Evolutionary conservation across 2,797 vertebrate species (phyloP).

Genomic region (Florisuga fusca): DNA sequence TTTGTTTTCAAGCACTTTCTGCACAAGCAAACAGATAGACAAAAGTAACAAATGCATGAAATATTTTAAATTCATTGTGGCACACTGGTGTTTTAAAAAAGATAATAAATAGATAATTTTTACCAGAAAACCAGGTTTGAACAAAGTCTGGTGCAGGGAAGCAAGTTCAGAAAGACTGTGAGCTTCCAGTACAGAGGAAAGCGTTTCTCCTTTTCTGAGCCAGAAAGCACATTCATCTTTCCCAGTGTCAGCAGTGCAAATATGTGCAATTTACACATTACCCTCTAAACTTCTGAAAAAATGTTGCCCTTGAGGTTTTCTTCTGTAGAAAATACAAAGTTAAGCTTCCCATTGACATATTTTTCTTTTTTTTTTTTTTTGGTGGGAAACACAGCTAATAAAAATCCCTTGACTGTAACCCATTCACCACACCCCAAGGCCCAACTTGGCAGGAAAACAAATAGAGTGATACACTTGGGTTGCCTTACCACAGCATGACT

Average conservation of each 20-base stretch:
- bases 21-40: background rate
- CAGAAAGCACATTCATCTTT: constrained; percentile 30
- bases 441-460: background rate
- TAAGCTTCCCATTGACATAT: background rate
- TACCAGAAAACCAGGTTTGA: background rate
- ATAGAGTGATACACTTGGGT: background rate
- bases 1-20: background rate
- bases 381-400: background rate
- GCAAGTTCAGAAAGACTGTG: background rate
- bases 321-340: constrained; percentile 23
- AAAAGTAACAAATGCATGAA: background rate
- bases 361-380: background rate
- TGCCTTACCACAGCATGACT: background rate
- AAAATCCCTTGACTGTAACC: background rate
- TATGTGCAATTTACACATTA: background rate
- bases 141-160: background rate
- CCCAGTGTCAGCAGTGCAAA: constrained; percentile 28
- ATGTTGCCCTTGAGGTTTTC: constrained; percentile 18
- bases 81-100: background rate
- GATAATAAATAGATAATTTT: background rate
- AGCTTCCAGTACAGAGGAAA: background rate
- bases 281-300: constrained; percentile 24
- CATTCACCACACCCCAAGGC: background rate
- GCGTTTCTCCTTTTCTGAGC: background rate
- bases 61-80: background rate